Evolutionary conservation across 2,797 vertebrate species (phyloP).

Genomic region (Channa striata): DNA sequence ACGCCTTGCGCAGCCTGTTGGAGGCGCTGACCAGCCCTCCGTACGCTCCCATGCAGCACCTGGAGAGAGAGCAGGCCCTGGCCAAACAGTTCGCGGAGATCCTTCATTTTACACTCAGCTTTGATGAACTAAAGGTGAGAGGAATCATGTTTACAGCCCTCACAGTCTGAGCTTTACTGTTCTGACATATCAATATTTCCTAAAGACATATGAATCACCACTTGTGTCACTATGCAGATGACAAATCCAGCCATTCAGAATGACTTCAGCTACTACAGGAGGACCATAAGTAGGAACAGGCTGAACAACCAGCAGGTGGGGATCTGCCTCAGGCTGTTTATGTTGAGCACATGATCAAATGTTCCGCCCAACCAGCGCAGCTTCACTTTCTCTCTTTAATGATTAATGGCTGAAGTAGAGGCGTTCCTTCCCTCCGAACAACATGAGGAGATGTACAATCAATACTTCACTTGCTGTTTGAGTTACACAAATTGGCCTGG

Average conservation of each 20-base stretch:
- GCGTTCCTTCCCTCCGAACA: constrained; percentile 16
- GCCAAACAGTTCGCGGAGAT: constrained; percentile 95
- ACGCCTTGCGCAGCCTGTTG: constrained; percentile 91
- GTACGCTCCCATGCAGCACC: constrained; percentile 92
- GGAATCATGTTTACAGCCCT: constrained; percentile 1
- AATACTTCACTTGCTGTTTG: constrained; percentile 23
- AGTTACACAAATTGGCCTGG: constrained; percentile 8
- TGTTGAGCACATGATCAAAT: constrained; percentile 13
- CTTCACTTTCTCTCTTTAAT: constrained; percentile 29
- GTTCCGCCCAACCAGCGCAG: constrained; percentile 1
- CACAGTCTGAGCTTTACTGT: constrained; percentile 24
- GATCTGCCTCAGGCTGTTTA: not conserved
- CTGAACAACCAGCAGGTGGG: constrained; percentile 92
- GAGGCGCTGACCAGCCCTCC: constrained; percentile 93
- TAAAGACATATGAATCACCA: constrained; percentile 5
- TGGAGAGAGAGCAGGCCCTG: constrained; percentile 92
- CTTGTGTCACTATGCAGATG: constrained; percentile 81
- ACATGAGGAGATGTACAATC: constrained; percentile 14
- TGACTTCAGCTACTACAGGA: constrained; percentile 94
- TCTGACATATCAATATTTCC: constrained; percentile 5
- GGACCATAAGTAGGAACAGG: constrained; percentile 92
- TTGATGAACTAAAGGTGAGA: constrained; percentile 92
- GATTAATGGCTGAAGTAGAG: constrained; percentile 29
- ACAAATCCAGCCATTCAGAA: constrained; percentile 96
- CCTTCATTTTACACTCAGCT: constrained; percentile 94